These are phyloP conservation scores for Drosophila sproati DNA, from an alignment of 1,140 invertebrate species.

Conservation along the genomic window DNA sequence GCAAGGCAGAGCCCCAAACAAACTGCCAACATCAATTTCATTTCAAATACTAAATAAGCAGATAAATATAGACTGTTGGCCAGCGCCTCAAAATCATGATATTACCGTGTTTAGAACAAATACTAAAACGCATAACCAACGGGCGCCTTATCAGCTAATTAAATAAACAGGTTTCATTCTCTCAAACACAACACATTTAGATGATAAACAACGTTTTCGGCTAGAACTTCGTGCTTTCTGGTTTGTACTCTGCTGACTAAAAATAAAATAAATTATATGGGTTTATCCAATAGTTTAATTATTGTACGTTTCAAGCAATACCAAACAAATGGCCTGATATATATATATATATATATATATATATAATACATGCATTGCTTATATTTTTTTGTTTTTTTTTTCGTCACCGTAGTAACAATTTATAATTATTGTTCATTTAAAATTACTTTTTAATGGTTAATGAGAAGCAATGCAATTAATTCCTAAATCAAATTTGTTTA, in stretches of 20 bases:
- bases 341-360: too few relatives aligned
- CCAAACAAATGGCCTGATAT: too few relatives aligned
- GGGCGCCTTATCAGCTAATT: constrained; percentile 8
- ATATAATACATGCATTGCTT: too few relatives aligned
- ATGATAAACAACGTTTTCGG: not conserved
- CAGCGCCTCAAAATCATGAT: not conserved
- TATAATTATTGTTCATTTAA: too few relatives aligned
- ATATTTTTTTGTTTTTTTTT: too few relatives aligned
- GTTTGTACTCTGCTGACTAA: not conserved
- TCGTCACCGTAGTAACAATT: too few relatives aligned
- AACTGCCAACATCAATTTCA: constrained; percentile 41
- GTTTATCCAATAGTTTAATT: too few relatives aligned
- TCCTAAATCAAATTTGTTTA: too few relatives aligned
- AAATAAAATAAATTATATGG: not conserved
- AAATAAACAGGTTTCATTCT: constrained; percentile 19
- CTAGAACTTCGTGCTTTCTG: not conserved
- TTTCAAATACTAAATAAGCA: constrained; percentile 15
- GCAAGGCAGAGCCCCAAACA: constrained; percentile 36
- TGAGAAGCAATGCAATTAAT: too few relatives aligned
- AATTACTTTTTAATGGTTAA: too few relatives aligned
- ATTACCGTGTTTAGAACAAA: not conserved
- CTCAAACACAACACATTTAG: not conserved
- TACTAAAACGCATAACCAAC: not conserved
- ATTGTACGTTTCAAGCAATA: too few relatives aligned
- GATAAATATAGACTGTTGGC: constrained; percentile 8